A percentile compares a stretch with the other conserved stretches of the same genome.
phyloP scores from a whole-genome alignment of 2,113 vertebrate species.

The Seriola quinqueradiata region DNA sequence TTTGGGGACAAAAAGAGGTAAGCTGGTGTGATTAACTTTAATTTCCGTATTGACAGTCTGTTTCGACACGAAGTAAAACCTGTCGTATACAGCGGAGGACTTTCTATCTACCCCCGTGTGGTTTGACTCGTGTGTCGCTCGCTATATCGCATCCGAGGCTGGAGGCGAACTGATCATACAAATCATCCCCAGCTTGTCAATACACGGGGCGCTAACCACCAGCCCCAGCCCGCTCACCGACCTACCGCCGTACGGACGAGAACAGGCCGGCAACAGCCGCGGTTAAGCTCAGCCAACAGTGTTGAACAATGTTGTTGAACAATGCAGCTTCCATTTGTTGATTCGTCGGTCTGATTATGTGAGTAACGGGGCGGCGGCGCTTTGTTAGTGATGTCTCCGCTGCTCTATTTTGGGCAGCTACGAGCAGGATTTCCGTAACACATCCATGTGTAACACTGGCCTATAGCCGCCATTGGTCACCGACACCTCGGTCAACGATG shows the following conservation, averaged over 20 bases:
- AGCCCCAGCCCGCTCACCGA: neutral
- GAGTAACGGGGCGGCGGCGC: slow-evolving; percentile 42
- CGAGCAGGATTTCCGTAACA: slow-evolving; percentile 44
- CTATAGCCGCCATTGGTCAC: slow-evolving; percentile 64
- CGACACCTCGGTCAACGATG: slow-evolving; percentile 26
- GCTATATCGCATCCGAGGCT: slow-evolving; percentile 32
- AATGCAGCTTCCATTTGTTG: neutral
- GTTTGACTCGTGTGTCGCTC: slow-evolving; percentile 20
- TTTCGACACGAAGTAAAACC: fast-evolving
- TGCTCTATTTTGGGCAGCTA: slow-evolving; percentile 45
- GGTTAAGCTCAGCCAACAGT: neutral
- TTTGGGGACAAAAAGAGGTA: slow-evolving; percentile 64
- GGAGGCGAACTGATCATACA: slow-evolving; percentile 16
- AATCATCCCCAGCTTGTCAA: slow-evolving; percentile 52
- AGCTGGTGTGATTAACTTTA: neutral
- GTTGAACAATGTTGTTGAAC: too few relatives aligned
- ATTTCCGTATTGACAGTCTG: fast-evolving
- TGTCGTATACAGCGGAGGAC: fast-evolving
- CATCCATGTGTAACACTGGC: slow-evolving; percentile 33
- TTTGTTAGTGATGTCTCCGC: slow-evolving; percentile 43
- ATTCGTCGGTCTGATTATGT: neutral
- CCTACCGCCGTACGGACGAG: neutral
- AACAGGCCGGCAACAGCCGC: neutral
- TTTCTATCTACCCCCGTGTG: neutral
- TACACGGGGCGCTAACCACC: slow-evolving; percentile 2